These are phyloP conservation scores for Acanthurus leucopareius DNA, from an alignment of 2,797 vertebrate genomes.

Conservation along the genomic window DNA sequence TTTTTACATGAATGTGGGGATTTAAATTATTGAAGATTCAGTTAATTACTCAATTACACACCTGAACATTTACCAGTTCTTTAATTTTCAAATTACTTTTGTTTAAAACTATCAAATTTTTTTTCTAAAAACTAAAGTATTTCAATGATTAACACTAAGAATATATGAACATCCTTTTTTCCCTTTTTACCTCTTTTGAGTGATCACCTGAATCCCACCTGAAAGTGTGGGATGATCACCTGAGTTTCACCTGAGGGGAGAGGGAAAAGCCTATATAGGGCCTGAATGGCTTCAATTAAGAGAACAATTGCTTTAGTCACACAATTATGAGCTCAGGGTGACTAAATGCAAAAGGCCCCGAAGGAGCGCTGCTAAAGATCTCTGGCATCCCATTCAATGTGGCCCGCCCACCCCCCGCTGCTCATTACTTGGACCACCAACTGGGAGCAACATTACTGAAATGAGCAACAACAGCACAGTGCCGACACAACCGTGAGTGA, in stretches of 20 bases:
- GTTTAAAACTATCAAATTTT: constrained; percentile 2
- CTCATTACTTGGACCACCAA: constrained; percentile 79
- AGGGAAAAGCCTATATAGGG: constrained; percentile 59
- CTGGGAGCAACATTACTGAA: constrained; percentile 72
- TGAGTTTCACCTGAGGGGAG: constrained; percentile 80
- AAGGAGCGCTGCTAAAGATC: constrained; percentile 84
- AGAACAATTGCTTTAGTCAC: constrained; percentile 89
- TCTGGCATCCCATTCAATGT: constrained; percentile 82
- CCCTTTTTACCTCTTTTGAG: constrained; percentile 30
- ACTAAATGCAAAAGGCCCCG: constrained; percentile 84
- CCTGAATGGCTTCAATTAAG: constrained; percentile 84
- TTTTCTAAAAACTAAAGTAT: neutral
- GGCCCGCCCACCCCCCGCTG: constrained; percentile 70
- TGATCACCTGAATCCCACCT: constrained; percentile 74
- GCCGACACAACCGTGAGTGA: constrained; percentile 44
- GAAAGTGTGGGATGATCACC: constrained; percentile 67
- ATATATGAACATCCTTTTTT: constrained; percentile 21
- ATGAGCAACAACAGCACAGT: constrained; percentile 66
- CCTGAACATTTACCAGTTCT: neutral
- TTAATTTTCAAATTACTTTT: neutral
- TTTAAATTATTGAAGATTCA: neutral
- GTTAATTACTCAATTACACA: neutral
- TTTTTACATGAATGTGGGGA: constrained; percentile 1
- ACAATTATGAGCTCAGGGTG: constrained; percentile 87
- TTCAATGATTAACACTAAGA: constrained; percentile 21